phyloP scores from a whole-genome alignment of 1,140 invertebrate species.

The Zaprionus camerounensis region DNA sequence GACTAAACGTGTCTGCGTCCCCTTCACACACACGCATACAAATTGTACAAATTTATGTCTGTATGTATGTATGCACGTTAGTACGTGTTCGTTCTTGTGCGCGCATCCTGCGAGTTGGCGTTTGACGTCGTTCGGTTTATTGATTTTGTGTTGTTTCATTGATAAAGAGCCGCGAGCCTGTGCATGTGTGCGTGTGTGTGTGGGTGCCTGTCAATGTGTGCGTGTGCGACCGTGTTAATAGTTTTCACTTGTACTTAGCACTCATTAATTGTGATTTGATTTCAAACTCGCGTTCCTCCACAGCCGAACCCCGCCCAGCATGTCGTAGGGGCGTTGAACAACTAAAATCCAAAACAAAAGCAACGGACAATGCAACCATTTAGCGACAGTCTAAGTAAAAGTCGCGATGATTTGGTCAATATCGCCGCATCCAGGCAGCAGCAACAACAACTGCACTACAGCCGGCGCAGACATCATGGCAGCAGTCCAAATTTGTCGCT shows the following conservation, averaged over 20 bases:
- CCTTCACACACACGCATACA: slow-evolving; percentile 8
- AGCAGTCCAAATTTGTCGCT: slow-evolving; percentile 78
- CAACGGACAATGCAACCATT: slow-evolving; percentile 79
- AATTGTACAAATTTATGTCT: slow-evolving; percentile 1
- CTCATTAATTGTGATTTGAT: slow-evolving; percentile 16
- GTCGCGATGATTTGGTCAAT: slow-evolving; percentile 81
- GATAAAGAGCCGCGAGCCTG: slow-evolving; percentile 55
- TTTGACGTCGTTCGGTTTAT: slow-evolving; percentile 59
- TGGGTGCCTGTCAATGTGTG: neutral
- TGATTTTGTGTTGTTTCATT: slow-evolving; percentile 66
- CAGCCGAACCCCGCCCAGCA: slow-evolving; percentile 42
- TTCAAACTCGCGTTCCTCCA: slow-evolving; percentile 8
- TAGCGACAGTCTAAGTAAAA: slow-evolving; percentile 78
- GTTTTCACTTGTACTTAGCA: slow-evolving; percentile 14
- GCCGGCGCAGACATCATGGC: slow-evolving; percentile 71
- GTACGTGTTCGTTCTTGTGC: slow-evolving; percentile 12
- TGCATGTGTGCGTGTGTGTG: neutral
- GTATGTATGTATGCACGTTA: neutral
- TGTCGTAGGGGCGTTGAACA: slow-evolving; percentile 58
- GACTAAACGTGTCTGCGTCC: slow-evolving; percentile 28
- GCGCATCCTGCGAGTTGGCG: slow-evolving; percentile 49
- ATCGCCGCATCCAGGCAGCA: slow-evolving; percentile 64
- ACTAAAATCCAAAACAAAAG: slow-evolving; percentile 27
- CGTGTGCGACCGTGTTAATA: slow-evolving; percentile 10
- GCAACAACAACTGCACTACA: slow-evolving; percentile 55